Evolutionary conservation across 2,888 invertebrate genomes (phyloP).

Genomic region (Rosalia funebris): DNA sequence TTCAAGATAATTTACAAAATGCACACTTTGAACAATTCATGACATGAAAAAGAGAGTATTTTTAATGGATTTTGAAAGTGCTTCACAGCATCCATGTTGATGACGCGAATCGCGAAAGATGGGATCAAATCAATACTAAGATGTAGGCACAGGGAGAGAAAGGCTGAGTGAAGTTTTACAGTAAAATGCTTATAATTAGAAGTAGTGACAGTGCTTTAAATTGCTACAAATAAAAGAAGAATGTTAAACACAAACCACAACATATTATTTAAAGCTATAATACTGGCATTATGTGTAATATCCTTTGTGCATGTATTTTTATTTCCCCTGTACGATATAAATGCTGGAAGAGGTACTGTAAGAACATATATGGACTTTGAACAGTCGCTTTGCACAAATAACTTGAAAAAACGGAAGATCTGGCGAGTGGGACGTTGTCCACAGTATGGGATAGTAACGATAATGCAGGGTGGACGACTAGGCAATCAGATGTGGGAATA

Average conservation of each 20-base stretch:
- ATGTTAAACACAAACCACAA: constrained; percentile 70
- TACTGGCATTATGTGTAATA: constrained; percentile 69
- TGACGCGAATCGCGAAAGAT: constrained; percentile 19
- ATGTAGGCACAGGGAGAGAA: constrained; percentile 26
- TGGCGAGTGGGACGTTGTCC: constrained; percentile 61
- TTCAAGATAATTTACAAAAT: too few species aligned
- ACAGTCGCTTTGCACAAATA: constrained; percentile 67
- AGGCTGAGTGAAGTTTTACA: constrained; percentile 29
- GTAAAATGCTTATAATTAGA: constrained; percentile 50
- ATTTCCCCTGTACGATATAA: constrained; percentile 67
- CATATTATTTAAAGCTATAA: constrained; percentile 69
- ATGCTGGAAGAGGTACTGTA: constrained; percentile 60
- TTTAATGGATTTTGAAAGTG: not conserved
- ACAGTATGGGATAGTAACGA: constrained; percentile 64
- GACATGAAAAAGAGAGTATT: too few species aligned
- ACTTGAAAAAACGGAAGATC: constrained; percentile 61
- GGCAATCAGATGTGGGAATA: constrained; percentile 68
- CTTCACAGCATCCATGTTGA: constrained; percentile 20
- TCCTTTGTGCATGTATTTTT: constrained; percentile 70
- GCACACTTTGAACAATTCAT: too few species aligned
- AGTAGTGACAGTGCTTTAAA: constrained; percentile 46
- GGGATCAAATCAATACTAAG: constrained; percentile 32
- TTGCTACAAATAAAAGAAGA: constrained; percentile 33
- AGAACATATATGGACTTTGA: constrained; percentile 67
- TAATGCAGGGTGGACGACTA: constrained; percentile 58